Conservation (phyloP, 2,888 invertebrate genomes). For the Chrysolina haemoptera region DNA sequence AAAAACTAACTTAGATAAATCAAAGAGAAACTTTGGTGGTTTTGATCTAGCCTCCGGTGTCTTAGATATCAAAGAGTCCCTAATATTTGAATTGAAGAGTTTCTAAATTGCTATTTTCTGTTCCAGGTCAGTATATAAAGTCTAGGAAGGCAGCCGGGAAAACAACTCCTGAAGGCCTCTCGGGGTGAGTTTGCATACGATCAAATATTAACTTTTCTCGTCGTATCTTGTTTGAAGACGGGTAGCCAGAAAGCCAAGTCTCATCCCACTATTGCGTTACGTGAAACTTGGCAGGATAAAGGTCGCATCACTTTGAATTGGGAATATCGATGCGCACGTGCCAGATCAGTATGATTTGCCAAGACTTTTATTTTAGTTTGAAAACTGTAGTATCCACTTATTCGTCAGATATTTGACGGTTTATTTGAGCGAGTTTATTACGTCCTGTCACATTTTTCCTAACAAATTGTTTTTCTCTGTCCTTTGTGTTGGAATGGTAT, state of each 20-base stretch:
- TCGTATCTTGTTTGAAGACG: constrained; percentile 51
- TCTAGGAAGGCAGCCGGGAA: background rate
- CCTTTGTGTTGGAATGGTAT: too few species aligned
- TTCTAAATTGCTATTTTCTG: constrained; percentile 46
- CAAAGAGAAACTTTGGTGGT: constrained; percentile 30
- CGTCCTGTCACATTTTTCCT: too few species aligned
- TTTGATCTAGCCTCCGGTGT: background rate
- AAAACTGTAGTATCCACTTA: background rate
- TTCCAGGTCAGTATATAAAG: constrained; percentile 53
- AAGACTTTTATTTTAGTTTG: background rate
- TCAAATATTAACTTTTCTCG: constrained; percentile 55
- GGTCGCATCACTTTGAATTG: background rate
- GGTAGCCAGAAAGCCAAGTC: constrained; percentile 42
- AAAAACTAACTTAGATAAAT: background rate
- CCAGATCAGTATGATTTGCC: background rate
- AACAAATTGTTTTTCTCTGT: too few species aligned
- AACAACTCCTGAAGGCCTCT: constrained; percentile 15
- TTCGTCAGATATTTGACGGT: background rate
- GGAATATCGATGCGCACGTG: background rate
- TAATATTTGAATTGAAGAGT: constrained; percentile 49
- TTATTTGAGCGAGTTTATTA: too few species aligned
- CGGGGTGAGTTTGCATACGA: constrained; percentile 53
- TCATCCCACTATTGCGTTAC: constrained; percentile 41
- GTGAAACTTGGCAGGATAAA: constrained; percentile 8
- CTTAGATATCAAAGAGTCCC: constrained; percentile 26